Conservation (phyloP, 2,888 invertebrate species). For the Halocaridina rubra region DNA sequence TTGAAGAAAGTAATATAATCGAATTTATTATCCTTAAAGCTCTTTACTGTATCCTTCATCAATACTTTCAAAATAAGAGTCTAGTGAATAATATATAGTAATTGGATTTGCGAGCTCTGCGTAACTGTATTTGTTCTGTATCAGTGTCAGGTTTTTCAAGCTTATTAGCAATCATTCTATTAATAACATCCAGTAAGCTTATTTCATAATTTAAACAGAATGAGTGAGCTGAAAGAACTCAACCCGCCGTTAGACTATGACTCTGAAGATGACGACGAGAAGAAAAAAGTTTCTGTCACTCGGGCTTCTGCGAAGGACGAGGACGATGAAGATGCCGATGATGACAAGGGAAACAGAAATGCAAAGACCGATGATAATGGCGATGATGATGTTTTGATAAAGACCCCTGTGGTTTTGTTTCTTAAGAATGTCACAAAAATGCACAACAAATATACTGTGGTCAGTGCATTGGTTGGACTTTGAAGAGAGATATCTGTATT, state of each 20-base stretch:
- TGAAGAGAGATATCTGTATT: too few species aligned
- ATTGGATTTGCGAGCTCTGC: background rate
- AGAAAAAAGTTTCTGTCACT: background rate
- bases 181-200: too few species aligned
- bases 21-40: too few species aligned
- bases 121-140: background rate
- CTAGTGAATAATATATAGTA: background rate
- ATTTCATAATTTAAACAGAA: background rate
- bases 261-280: constrained; percentile 33
- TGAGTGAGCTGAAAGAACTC: constrained; percentile 14
- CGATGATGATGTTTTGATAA: constrained; percentile 14
- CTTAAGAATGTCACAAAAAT: constrained; percentile 20
- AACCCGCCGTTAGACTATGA: constrained; percentile 35
- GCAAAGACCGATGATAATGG: background rate
- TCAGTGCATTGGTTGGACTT: too few species aligned
- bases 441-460: background rate
- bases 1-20: too few species aligned
- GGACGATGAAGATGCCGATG: background rate
- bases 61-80: background rate
- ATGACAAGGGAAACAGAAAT: background rate
- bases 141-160: background rate
- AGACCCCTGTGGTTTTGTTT: constrained; percentile 9
- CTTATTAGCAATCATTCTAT: too few species aligned
- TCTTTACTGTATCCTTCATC: background rate
- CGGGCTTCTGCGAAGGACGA: background rate